phyloP scores from a whole-genome alignment of 2,888 invertebrate species.

The Temnothorax unifasciatus region DNA sequence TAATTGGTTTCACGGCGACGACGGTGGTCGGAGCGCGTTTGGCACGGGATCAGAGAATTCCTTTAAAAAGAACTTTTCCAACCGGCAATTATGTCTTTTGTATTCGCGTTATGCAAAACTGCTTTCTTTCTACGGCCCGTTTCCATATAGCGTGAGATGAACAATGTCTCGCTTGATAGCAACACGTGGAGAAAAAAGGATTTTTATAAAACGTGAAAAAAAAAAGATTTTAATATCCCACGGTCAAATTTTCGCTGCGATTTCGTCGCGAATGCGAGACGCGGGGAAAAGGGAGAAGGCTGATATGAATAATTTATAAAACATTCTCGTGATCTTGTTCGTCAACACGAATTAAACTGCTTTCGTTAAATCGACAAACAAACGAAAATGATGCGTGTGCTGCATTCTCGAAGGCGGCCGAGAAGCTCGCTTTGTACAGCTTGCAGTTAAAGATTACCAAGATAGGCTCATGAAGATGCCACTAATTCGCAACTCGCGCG shows the following conservation, averaged over 20 bases:
- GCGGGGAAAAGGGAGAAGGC: neutral
- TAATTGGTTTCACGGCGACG: slow-evolving; percentile 31
- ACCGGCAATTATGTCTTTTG: slow-evolving; percentile 39
- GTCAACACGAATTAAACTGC: neutral
- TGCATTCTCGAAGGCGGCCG: neutral
- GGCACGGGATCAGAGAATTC: slow-evolving; percentile 34
- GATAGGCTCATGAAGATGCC: neutral
- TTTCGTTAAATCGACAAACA: neutral
- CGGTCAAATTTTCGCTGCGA: slow-evolving; percentile 13
- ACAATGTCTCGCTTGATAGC: slow-evolving; percentile 12
- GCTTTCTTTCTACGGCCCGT: slow-evolving; percentile 17
- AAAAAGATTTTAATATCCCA: slow-evolving; percentile 11
- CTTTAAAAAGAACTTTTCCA: slow-evolving; percentile 26
- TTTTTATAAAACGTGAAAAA: slow-evolving; percentile 6
- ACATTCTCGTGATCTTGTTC: slow-evolving; percentile 15
- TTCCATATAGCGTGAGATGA: slow-evolving; percentile 12
- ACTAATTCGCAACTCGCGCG: neutral
- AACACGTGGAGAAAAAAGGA: neutral
- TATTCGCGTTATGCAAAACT: slow-evolving; percentile 39
- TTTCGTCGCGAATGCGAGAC: slow-evolving; percentile 11
- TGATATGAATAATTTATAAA: slow-evolving; percentile 29
- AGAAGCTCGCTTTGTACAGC: neutral
- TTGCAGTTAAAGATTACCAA: slow-evolving; percentile 8
- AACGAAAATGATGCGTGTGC: slow-evolving; percentile 4
- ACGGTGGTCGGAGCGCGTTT: slow-evolving; percentile 7